Conservation (phyloP, 53 echinoderm and acorn worm species). For the Temnopleurus reevesii region DNA sequence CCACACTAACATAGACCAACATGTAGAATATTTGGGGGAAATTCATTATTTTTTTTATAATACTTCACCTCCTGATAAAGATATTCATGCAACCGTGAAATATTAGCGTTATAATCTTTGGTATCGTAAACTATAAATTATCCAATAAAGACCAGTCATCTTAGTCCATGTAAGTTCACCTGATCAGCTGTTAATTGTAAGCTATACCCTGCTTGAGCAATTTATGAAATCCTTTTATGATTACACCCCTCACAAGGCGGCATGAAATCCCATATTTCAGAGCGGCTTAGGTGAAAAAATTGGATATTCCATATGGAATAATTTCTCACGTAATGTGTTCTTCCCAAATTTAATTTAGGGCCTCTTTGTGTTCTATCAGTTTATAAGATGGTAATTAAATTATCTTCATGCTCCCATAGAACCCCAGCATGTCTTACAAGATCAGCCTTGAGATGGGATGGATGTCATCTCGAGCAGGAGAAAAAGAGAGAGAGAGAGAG, state of each 20-base stretch:
- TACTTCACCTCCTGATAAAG: too few relatives aligned
- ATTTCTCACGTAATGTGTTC: conserved; percentile 18
- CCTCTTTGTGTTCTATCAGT: conserved; percentile 14
- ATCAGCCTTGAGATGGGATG: not conserved
- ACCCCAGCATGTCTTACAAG: conserved; percentile 34
- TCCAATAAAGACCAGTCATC: too few relatives aligned
- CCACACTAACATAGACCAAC: too few relatives aligned
- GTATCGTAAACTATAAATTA: too few relatives aligned
- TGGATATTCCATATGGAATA: conserved; percentile 36
- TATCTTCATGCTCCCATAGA: conserved; percentile 35
- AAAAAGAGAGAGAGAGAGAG: not conserved
- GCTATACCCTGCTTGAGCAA: too few relatives aligned
- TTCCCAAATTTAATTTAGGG: not conserved
- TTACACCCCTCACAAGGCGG: too few relatives aligned
- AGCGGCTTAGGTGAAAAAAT: not conserved
- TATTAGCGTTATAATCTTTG: too few relatives aligned
- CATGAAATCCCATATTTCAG: not conserved
- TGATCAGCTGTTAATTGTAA: not conserved
- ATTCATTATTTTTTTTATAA: too few relatives aligned
- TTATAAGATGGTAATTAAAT: conserved; percentile 22
- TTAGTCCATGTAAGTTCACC: not conserved
- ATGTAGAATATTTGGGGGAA: too few relatives aligned
- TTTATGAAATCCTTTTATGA: too few relatives aligned
- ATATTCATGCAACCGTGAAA: too few relatives aligned
- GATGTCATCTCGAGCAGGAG: not conserved